Conservation (phyloP, 2,113 vertebrate species). For the Odocoileus hemionus region DNA sequence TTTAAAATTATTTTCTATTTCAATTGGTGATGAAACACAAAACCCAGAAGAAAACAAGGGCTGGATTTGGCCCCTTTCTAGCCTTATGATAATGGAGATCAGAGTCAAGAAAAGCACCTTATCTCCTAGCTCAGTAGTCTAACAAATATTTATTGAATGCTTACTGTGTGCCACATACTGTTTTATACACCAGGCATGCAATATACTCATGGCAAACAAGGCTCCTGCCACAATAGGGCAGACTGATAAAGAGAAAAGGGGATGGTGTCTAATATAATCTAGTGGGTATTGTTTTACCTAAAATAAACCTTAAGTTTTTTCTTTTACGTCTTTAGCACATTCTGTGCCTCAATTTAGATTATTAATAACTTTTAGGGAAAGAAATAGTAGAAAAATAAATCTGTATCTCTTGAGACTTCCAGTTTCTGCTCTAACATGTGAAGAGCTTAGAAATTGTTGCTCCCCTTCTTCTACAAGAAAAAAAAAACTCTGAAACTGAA, state of each 20-base stretch:
- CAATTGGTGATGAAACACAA: neutral
- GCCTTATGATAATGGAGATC: neutral
- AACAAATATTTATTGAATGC: neutral
- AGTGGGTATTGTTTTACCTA: neutral
- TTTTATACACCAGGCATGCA: neutral
- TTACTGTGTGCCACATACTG: neutral
- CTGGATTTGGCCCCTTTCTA: neutral
- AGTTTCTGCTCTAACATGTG: neutral
- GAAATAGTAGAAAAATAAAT: neutral
- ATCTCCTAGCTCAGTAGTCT: neutral
- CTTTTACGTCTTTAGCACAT: neutral
- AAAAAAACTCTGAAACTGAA: neutral
- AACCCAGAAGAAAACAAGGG: neutral
- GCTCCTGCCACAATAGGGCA: neutral
- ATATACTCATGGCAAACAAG: neutral
- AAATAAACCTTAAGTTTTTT: neutral
- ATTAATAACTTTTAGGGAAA: neutral
- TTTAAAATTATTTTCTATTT: neutral
- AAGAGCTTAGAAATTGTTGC: neutral
- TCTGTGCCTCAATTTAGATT: neutral
- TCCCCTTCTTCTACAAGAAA: neutral
- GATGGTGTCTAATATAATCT: neutral
- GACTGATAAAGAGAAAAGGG: neutral
- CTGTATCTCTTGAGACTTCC: neutral
- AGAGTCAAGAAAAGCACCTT: neutral